These are phyloP conservation scores for Hippocampus barbouri DNA, from an alignment of 2,113 vertebrate species.

Conservation along the genomic window DNA sequence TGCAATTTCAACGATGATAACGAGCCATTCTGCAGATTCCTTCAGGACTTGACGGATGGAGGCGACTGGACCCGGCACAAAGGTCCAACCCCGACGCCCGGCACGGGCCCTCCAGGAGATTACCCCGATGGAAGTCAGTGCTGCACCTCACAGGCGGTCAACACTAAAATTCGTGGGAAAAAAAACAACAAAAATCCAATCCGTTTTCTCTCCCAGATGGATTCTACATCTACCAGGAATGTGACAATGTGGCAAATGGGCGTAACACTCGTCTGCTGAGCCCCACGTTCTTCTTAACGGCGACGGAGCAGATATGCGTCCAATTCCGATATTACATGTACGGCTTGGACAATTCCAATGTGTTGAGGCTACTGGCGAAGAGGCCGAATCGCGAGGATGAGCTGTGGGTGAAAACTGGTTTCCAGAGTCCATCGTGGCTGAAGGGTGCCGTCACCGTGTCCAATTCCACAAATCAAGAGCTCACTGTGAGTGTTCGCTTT, in stretches of 20 bases:
- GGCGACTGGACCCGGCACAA: constrained; percentile 69
- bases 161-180: neutral
- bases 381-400: constrained; percentile 17
- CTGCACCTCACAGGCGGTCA: neutral
- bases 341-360: constrained; percentile 36
- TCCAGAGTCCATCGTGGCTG: constrained; percentile 76
- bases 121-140: constrained; percentile 76
- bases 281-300: constrained; percentile 51
- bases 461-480: constrained; percentile 33
- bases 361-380: constrained; percentile 62
- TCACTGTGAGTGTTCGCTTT: constrained; percentile 62
- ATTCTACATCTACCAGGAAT: constrained; percentile 75
- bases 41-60: constrained; percentile 50
- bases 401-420: constrained; percentile 66
- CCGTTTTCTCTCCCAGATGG: constrained; percentile 47
- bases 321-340: constrained; percentile 77
- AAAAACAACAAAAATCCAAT: neutral
- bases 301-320: constrained; percentile 65
- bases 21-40: constrained; percentile 72
- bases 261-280: constrained; percentile 67
- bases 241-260: constrained; percentile 58
- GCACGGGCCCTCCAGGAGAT: constrained; percentile 69
- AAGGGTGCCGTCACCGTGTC: constrained; percentile 60
- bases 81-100: constrained; percentile 38
- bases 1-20: constrained; percentile 72